A percentile compares a stretch with the other conserved stretches of the same genome.
Conservation (phyloP, 2,113 vertebrate species). For the Petrocephalus zakoni region DNA sequence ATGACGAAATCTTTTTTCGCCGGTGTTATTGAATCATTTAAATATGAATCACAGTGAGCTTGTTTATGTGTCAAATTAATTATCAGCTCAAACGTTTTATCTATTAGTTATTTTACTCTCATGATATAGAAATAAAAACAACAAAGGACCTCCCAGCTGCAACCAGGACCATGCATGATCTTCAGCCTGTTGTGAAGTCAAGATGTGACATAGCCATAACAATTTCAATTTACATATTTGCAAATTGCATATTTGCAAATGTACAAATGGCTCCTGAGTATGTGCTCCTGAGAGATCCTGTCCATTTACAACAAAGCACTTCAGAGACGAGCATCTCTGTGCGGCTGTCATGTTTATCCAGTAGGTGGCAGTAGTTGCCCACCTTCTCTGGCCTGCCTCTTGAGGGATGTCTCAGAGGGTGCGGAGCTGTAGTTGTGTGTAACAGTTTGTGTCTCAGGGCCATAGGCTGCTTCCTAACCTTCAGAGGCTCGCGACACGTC, state of each 20-base stretch:
- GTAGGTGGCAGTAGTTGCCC: constrained; percentile 30
- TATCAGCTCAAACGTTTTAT: background rate
- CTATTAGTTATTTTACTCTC: background rate
- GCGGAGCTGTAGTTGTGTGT: background rate
- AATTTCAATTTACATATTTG: background rate
- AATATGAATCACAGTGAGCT: background rate
- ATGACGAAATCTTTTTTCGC: background rate
- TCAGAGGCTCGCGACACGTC: background rate
- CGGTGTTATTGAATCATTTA: background rate
- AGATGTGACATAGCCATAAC: background rate
- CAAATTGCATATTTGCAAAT: background rate
- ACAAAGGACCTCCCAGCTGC: background rate
- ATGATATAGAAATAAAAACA: no score
- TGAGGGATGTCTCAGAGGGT: background rate
- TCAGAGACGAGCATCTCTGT: background rate
- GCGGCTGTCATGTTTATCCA: constrained; percentile 22
- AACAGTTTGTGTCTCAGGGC: background rate
- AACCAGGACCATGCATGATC: background rate
- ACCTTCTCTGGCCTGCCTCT: background rate
- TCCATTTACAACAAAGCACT: constrained; percentile 13
- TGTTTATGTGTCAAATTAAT: background rate
- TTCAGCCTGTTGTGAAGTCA: background rate
- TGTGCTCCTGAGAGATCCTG: background rate
- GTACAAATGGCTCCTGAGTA: background rate
- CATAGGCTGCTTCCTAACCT: background rate